These are phyloP conservation scores for Unio delphinus DNA, from an alignment of 2,888 invertebrate genomes.

Conservation along the genomic window DNA sequence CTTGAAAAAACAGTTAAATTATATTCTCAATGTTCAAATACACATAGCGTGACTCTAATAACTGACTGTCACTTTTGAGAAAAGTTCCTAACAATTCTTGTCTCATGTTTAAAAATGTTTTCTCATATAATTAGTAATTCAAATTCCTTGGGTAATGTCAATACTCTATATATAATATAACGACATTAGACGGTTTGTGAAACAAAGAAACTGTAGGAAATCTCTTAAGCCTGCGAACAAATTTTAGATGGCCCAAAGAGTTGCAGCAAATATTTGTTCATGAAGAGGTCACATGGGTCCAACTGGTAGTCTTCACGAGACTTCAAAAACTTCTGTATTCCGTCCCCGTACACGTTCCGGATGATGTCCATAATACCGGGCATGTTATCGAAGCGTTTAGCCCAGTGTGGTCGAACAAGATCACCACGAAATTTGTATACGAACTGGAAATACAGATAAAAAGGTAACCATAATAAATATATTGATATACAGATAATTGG, in stretches of 20 bases:
- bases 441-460: constrained; percentile 20
- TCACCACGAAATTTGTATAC: constrained; percentile 26
- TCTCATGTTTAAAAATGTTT: too few relatives aligned
- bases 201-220: too few relatives aligned
- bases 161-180: too few relatives aligned
- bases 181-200: too few relatives aligned
- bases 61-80: too few relatives aligned
- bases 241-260: constrained; percentile 27
- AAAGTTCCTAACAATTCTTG: too few relatives aligned
- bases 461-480: background rate
- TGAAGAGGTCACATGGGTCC: constrained; percentile 41
- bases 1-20: too few relatives aligned
- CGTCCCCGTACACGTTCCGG: constrained; percentile 27
- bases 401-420: constrained; percentile 43
- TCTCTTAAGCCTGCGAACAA: background rate
- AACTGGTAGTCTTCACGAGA: constrained; percentile 23
- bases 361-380: constrained; percentile 33
- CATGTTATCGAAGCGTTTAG: constrained; percentile 40
- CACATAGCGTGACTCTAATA: too few relatives aligned
- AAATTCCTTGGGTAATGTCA: too few relatives aligned
- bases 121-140: too few relatives aligned
- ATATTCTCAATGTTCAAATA: too few relatives aligned
- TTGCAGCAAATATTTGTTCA: constrained; percentile 37
- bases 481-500: constrained; percentile 1
- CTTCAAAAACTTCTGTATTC: constrained; percentile 20